Conservation (phyloP, 2,888 invertebrate species). For the Beris chalybata region DNA sequence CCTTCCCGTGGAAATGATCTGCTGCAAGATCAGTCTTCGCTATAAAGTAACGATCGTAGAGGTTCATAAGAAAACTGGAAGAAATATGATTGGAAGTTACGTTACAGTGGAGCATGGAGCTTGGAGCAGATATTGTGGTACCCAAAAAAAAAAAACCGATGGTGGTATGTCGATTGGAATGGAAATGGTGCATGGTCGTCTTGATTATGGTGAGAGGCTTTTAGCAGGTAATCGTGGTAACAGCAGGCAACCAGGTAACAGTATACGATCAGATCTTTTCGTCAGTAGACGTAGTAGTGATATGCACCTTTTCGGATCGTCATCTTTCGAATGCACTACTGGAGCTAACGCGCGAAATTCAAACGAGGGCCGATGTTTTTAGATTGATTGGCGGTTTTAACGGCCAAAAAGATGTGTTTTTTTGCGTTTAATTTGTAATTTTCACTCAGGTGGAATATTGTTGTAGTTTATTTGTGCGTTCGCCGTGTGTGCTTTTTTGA, state of each 20-base stretch:
- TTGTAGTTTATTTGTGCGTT: slow-evolving; percentile 11
- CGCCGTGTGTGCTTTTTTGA: background rate
- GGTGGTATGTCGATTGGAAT: too few relatives aligned
- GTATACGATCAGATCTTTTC: slow-evolving; percentile 30
- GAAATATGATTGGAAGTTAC: too few relatives aligned
- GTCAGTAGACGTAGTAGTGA: slow-evolving; percentile 26
- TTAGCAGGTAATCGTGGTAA: slow-evolving; percentile 20
- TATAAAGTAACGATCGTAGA: slow-evolving; percentile 15
- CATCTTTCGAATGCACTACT: background rate
- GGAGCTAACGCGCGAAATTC: too few relatives aligned
- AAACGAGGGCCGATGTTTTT: too few relatives aligned
- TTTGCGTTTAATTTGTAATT: slow-evolving; percentile 11
- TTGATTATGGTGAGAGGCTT: background rate
- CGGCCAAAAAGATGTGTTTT: background rate
- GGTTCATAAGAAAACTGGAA: too few relatives aligned
- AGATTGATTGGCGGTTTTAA: too few relatives aligned
- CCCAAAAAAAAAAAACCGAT: too few relatives aligned
- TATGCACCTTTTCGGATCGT: slow-evolving; percentile 2
- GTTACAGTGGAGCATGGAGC: too few relatives aligned
- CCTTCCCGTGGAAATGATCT: slow-evolving; percentile 20
- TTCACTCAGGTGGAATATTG: slow-evolving; percentile 10
- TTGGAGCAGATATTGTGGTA: too few relatives aligned
- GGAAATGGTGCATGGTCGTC: too few relatives aligned
- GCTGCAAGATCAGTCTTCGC: background rate
- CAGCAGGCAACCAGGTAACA: slow-evolving; percentile 24